Conservation (phyloP, 2,113 vertebrate genomes). For the Equus przewalskii region DNA sequence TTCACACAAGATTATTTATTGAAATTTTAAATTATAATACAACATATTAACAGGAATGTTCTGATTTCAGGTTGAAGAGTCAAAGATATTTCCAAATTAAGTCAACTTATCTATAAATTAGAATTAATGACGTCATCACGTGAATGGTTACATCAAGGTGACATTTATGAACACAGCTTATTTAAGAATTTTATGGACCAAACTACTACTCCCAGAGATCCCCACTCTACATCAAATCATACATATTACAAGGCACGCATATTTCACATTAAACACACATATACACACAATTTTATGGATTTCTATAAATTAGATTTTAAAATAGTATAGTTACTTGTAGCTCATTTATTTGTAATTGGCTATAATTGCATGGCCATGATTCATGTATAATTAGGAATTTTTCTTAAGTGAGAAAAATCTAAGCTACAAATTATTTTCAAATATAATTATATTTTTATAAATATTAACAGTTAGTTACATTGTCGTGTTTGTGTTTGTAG, state of each 20-base stretch:
- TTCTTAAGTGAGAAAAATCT: constrained; percentile 49
- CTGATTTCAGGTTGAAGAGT: constrained; percentile 20
- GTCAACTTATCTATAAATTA: background rate
- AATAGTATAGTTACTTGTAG: background rate
- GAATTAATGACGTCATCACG: background rate
- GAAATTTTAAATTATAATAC: constrained; percentile 12
- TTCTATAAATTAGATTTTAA: constrained; percentile 52
- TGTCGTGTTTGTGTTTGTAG: background rate
- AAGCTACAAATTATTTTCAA: constrained; percentile 33
- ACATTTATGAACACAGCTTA: background rate
- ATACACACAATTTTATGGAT: background rate
- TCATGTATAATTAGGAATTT: constrained; percentile 56
- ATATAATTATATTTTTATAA: constrained; percentile 2
- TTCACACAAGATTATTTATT: constrained; percentile 10
- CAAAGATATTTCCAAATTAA: constrained; percentile 43
- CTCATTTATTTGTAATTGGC: constrained; percentile 17
- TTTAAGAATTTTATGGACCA: background rate
- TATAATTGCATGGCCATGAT: background rate
- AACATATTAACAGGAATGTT: background rate
- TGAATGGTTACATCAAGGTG: background rate
- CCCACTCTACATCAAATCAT: background rate
- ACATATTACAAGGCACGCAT: background rate
- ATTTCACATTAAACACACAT: background rate
- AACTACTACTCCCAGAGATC: background rate
- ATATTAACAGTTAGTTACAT: background rate